Evolutionary conservation across 2,797 vertebrate genomes (phyloP).

Genomic region (Mallotus villosus): DNA sequence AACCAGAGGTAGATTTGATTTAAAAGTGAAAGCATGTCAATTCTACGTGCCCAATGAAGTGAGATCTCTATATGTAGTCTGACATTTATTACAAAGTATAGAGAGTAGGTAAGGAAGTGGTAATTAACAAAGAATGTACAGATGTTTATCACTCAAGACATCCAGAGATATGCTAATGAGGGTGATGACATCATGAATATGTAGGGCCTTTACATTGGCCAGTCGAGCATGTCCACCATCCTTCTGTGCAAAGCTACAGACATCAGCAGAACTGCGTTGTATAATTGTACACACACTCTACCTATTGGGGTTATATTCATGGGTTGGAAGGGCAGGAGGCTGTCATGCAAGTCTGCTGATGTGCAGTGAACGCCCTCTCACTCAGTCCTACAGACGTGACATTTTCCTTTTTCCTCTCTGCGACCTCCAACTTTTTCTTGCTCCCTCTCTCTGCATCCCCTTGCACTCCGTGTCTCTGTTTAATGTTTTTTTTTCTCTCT

Average conservation of each 20-base stretch:
- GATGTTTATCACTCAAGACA: background rate
- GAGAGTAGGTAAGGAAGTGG: background rate
- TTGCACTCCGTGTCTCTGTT: too few species aligned
- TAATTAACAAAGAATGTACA: background rate
- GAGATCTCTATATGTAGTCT: constrained; percentile 6
- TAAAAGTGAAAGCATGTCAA: constrained; percentile 1
- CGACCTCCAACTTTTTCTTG: background rate
- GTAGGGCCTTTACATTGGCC: background rate
- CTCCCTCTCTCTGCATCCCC: background rate
- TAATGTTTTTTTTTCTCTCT: too few species aligned
- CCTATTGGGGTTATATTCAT: too few species aligned
- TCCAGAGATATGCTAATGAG: background rate
- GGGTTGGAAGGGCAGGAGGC: too few species aligned
- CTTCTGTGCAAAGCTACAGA: too few species aligned
- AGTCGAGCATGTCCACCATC: too few species aligned
- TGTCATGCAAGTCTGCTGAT: too few species aligned
- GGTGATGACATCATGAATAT: background rate
- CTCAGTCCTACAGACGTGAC: background rate
- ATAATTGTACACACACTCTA: too few species aligned
- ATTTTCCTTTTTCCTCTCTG: background rate
- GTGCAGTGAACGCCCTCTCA: background rate
- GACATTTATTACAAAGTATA: background rate
- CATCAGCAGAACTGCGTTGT: too few species aligned
- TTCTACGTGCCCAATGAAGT: constrained; percentile 19
- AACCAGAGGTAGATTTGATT: constrained; percentile 25